Conservation (phyloP, 2,888 invertebrate genomes). For the Eristalis intricaria region DNA sequence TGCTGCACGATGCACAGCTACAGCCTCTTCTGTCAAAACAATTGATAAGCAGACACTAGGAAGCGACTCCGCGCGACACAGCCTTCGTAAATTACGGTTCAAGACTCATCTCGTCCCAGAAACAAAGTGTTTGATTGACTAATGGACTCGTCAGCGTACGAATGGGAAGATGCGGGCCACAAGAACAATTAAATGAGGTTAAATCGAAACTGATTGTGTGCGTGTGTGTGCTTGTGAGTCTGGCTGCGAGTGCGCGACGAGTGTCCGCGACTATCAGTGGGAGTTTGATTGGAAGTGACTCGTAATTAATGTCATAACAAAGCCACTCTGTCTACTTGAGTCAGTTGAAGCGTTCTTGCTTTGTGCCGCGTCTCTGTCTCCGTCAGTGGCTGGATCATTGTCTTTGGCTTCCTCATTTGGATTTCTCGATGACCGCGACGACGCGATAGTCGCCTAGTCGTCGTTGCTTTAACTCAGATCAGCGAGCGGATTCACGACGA, state of each 20-base stretch:
- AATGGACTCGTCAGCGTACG: conserved; percentile 34
- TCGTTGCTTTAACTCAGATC: neutral
- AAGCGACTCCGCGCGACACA: conserved; percentile 19
- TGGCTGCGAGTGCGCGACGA: neutral
- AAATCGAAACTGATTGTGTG: conserved; percentile 31
- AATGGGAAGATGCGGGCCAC: conserved; percentile 14
- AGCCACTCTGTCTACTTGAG: conserved; percentile 42
- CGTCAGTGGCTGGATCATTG: conserved; percentile 28
- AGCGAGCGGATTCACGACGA: neutral
- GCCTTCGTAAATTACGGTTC: conserved; percentile 39
- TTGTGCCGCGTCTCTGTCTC: neutral
- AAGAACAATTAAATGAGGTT: conserved; percentile 63
- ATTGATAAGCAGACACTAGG: conserved; percentile 58
- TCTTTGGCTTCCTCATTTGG: conserved; percentile 16
- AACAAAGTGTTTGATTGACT: conserved; percentile 48
- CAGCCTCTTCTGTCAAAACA: conserved; percentile 59
- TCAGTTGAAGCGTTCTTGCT: neutral
- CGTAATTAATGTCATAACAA: conserved; percentile 54
- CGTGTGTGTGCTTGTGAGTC: neutral
- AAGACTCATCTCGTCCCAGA: conserved; percentile 8
- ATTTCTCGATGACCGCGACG: neutral
- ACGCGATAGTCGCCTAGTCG: neutral
- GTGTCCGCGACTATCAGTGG: conserved; percentile 30
- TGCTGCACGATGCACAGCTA: conserved; percentile 10
- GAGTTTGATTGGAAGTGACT: conserved; percentile 30